phyloP scores from a whole-genome alignment of 2,888 invertebrate species.

The Hirudinaria manillensis region DNA sequence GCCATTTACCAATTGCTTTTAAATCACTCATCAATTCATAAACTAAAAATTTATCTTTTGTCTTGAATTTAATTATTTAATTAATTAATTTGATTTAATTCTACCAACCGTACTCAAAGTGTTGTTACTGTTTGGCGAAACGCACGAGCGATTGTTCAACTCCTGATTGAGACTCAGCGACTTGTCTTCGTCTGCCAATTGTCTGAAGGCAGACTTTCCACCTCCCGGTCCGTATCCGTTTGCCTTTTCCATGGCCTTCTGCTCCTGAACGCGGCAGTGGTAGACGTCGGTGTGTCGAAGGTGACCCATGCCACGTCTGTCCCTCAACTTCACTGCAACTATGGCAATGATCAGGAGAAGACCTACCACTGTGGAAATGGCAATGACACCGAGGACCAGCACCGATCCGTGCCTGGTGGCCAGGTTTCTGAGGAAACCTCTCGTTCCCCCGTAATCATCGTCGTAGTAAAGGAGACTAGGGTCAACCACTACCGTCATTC shows the following conservation, averaged over 20 bases:
- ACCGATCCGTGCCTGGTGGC: slow-evolving; percentile 10
- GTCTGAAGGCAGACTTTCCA: background rate
- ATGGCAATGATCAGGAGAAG: slow-evolving; percentile 22
- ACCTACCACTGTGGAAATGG: slow-evolving; percentile 1
- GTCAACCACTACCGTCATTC: slow-evolving; percentile 19
- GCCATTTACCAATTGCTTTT: too few relatives aligned
- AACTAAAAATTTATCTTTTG: too few relatives aligned
- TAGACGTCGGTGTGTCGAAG: background rate
- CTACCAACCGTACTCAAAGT: background rate
- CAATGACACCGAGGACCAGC: slow-evolving; percentile 4
- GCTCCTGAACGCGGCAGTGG: slow-evolving; percentile 17
- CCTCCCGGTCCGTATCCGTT: background rate
- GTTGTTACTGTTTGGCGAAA: slow-evolving; percentile 1
- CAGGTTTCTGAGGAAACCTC: slow-evolving; percentile 9
- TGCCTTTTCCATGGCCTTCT: slow-evolving; percentile 18
- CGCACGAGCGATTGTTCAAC: background rate
- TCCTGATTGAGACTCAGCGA: background rate
- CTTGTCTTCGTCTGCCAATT: background rate
- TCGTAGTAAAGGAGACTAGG: background rate
- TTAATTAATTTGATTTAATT: too few relatives aligned
- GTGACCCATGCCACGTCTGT: slow-evolving; percentile 1
- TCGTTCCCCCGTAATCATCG: slow-evolving; percentile 3
- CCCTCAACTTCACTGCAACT: slow-evolving; percentile 18
- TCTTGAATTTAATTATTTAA: too few relatives aligned
- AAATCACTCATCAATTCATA: too few relatives aligned